phyloP scores from a whole-genome alignment of 2,113 vertebrate species.

The Macquaria ambigua region DNA sequence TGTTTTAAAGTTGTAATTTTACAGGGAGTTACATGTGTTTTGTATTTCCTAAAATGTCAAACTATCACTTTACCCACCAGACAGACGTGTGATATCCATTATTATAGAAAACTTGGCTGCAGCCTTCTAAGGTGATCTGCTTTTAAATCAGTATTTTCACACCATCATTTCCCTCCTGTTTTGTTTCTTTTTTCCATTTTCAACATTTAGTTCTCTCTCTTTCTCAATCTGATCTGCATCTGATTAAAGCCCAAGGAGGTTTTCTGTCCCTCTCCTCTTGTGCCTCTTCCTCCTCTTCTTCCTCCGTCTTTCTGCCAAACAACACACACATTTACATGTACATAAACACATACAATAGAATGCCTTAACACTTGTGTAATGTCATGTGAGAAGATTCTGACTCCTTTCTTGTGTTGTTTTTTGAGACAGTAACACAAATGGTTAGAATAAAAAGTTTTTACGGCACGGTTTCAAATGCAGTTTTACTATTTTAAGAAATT shows the following conservation, averaged over 20 bases:
- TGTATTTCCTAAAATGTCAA: too few species aligned
- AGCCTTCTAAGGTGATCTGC: not conserved
- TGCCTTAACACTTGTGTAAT: not conserved
- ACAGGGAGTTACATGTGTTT: too few species aligned
- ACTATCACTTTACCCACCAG: not conserved
- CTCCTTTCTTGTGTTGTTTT: too few species aligned
- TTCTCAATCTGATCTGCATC: conserved; percentile 8
- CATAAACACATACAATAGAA: too few species aligned
- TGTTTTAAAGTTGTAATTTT: too few species aligned
- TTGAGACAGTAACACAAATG: not conserved
- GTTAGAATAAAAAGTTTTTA: not conserved
- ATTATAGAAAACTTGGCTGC: not conserved
- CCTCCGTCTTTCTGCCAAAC: not conserved
- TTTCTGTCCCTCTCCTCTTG: not conserved
- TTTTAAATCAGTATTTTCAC: not conserved
- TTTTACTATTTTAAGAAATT: not conserved
- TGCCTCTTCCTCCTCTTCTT: not conserved
- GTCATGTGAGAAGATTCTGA: not conserved
- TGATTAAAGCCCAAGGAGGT: not conserved
- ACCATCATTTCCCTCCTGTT: too few species aligned
- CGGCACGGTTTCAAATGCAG: not conserved
- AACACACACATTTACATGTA: not conserved
- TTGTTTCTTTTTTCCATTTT: too few species aligned
- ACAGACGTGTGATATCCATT: not conserved
- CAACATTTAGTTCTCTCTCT: not conserved